Percentiles rank a stretch among this genome's conserved stretches.
These are phyloP conservation scores for Pteronura brasiliensis DNA, from an alignment of 2,113 vertebrate species.

Conservation along the genomic window DNA sequence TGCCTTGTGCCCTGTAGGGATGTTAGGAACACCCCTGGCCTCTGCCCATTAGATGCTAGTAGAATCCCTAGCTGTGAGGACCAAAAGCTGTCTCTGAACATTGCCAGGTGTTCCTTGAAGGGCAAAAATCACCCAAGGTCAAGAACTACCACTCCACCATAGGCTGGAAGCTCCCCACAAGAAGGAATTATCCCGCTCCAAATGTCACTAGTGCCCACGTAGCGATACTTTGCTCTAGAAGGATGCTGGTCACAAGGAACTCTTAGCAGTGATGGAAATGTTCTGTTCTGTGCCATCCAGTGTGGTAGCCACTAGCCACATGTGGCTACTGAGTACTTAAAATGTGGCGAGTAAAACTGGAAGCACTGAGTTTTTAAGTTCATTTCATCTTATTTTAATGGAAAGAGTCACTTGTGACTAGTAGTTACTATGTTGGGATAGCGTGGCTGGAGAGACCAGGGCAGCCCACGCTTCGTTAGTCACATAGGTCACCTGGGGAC, in stretches of 20 bases:
- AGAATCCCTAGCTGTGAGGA: neutral
- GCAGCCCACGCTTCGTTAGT: neutral
- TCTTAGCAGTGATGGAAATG: no score
- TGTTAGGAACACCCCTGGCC: neutral
- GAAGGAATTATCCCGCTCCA: neutral
- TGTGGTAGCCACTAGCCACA: neutral
- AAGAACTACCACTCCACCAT: neutral
- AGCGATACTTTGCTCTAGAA: neutral
- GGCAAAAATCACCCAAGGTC: neutral
- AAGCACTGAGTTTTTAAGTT: neutral
- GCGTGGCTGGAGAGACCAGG: neutral
- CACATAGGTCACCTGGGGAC: neutral
- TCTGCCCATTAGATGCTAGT: neutral
- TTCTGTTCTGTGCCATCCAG: neutral
- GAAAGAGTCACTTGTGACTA: neutral
- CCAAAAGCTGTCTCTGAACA: neutral
- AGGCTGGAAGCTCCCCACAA: neutral
- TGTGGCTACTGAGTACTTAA: neutral
- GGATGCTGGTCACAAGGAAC: rapidly evolving
- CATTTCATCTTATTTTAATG: neutral
- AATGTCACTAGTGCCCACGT: no score
- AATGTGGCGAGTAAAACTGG: neutral
- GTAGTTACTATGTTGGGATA: neutral
- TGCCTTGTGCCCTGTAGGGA: neutral
- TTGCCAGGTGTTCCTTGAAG: neutral